Evolutionary conservation across 2,888 invertebrate genomes (phyloP).

Genomic region (Paralinhomoeus sp.): DNA sequence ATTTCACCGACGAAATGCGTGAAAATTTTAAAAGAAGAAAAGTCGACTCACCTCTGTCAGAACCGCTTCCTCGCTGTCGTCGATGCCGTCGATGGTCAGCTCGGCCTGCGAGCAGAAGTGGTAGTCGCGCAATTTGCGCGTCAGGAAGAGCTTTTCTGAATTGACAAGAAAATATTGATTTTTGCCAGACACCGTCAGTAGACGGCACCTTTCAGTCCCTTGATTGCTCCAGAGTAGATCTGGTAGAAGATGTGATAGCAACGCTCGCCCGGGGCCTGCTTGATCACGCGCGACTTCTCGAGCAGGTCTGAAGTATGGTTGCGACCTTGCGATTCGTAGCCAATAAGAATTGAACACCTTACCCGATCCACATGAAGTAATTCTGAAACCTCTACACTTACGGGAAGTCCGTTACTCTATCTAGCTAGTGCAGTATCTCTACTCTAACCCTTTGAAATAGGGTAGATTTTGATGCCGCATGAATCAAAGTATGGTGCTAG

Average conservation of each 20-base stretch:
- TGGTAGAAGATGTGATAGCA: slow-evolving; percentile 99
- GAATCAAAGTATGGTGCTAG: too few relatives aligned
- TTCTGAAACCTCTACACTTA: too few relatives aligned
- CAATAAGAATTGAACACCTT: too few relatives aligned
- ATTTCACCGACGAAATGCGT: neutral
- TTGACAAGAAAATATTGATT: neutral
- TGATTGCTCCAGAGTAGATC: slow-evolving; percentile 52
- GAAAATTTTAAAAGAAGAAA: neutral
- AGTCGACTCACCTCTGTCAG: slow-evolving; percentile 14
- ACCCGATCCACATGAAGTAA: too few relatives aligned
- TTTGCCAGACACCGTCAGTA: neutral
- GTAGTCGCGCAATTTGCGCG: slow-evolving; percentile 59
- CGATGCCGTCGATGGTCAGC: slow-evolving; percentile 62
- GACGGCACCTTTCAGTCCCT: slow-evolving; percentile 42
- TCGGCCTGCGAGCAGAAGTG: slow-evolving; percentile 80
- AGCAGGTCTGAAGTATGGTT: slow-evolving; percentile 53
- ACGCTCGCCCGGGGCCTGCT: slow-evolving; percentile 66
- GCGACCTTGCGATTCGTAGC: too few relatives aligned
- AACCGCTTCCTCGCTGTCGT: slow-evolving; percentile 70
- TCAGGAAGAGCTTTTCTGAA: neutral
- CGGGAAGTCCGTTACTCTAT: too few relatives aligned
- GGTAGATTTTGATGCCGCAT: too few relatives aligned
- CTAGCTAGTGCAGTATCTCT: too few relatives aligned
- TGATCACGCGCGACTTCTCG: slow-evolving; percentile 99
- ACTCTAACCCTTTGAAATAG: too few relatives aligned